Evolutionary conservation across 2,888 invertebrate genomes (phyloP), one percentile per base, ranked within the genome.

Genomic region (Volucella inflata): DNA sequence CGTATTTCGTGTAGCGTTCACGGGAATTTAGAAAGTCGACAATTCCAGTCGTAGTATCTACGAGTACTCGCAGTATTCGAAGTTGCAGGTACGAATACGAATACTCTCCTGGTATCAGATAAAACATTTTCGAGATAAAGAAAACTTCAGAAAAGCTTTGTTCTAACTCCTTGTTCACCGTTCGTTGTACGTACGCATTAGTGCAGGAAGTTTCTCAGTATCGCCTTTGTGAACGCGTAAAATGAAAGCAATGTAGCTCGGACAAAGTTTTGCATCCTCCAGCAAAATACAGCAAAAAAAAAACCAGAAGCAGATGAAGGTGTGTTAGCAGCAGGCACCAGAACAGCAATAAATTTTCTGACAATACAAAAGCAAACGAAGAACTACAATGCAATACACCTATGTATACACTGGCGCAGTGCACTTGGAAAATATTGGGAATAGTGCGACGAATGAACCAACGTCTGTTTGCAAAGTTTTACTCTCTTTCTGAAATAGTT

Each of bases 161-260:
- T 84, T 84, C 64, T 80, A 80, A 65, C 62, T 76, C 62, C 64
- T 64, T 81, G 64, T 71, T 76, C 62, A 14, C 44, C 70, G 84
- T 75, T 71, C 62, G 75, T 84, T 84, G 80, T 84, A 75, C 68
- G 59, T 75, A 84, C 84, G 84, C 84, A 80, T 80, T 84, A 84
- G 79, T 80, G 80, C 84, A 75, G 80, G 70, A 80, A 80, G 84
- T 84, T 84, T 80, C 42, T 64, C 51, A 74, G 79, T 64, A 74
- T 79, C 65, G 75, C 51, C 51, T 72, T 83, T 74, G 68, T 81
- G 42, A 60, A 57, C 53, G 67, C 72, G 62, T 50, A 42, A 79
- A 74, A 79, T 57, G 64, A 74, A 77, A 14, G 82, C 64, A 59
- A 48, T 48, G 36, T 21, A 60, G 70, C 50, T 78, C 51, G 60